Percentiles rank a stretch among this genome's conserved stretches.
Conservation (phyloP, 2,888 invertebrate species). For the Brachyopa scutellaris region DNA sequence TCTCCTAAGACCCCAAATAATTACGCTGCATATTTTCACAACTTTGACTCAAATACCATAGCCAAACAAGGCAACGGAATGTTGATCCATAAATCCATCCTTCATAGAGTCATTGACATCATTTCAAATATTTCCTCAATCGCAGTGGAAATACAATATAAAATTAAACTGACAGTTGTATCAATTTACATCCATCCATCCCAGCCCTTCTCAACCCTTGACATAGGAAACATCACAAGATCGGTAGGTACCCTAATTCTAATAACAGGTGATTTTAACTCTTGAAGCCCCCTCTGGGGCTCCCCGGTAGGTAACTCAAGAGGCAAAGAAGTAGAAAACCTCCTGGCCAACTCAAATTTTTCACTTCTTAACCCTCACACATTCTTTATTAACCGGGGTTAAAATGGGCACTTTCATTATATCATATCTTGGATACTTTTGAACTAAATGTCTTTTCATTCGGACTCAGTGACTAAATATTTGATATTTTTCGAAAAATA, state of each 20-base stretch:
- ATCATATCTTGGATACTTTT: no score
- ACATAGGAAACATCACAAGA: constrained; percentile 20
- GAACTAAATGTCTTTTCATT: no score
- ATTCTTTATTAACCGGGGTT: no score
- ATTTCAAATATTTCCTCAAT: constrained; percentile 2
- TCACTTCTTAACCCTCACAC: no score
- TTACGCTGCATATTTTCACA: constrained; percentile 34
- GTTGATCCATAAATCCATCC: constrained; percentile 26
- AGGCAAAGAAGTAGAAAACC: constrained; percentile 27
- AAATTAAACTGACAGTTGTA: constrained; percentile 24
- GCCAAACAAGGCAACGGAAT: constrained; percentile 47
- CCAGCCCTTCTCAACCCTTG: constrained; percentile 1
- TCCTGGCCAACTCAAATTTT: constrained; percentile 9
- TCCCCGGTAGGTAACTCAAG: constrained; percentile 16
- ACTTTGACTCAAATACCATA: background rate
- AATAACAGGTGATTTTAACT: background rate
- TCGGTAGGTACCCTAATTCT: background rate
- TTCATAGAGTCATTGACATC: constrained; percentile 37
- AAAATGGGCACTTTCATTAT: no score
- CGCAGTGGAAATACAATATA: constrained; percentile 31
- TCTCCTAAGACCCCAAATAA: background rate
- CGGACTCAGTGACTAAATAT: no score
- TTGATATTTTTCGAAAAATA: no score
- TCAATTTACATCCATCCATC: constrained; percentile 32
- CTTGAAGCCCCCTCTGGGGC: constrained; percentile 50